Evolutionary conservation across 2,113 vertebrate genomes (phyloP).

Genomic region (Mustela lutreola): DNA sequence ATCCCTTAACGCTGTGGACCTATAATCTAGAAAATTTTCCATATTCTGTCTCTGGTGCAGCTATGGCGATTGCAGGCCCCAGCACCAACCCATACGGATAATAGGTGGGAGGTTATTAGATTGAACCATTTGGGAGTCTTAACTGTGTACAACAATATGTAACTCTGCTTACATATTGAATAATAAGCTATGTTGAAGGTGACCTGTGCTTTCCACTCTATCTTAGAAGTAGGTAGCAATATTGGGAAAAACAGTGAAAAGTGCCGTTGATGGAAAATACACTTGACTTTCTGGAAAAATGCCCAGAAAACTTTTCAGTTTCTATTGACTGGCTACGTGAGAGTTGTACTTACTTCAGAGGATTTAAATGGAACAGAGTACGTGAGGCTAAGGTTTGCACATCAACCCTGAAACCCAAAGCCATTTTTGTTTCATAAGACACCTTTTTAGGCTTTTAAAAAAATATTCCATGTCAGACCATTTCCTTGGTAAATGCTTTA

Average conservation of each 20-base stretch:
- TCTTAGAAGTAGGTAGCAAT: background rate
- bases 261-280: constrained; percentile 26
- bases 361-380: constrained; percentile 39
- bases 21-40: background rate
- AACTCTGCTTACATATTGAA: background rate
- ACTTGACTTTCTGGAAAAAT: constrained; percentile 53
- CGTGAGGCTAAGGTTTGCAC: background rate
- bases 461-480: constrained; percentile 17
- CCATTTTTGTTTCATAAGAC: constrained; percentile 38
- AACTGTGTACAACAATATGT: background rate
- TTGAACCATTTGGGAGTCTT: background rate
- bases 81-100: background rate
- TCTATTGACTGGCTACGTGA: background rate
- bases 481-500: constrained; percentile 39
- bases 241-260: background rate
- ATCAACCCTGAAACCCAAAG: constrained; percentile 18
- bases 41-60: background rate
- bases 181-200: background rate
- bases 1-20: background rate
- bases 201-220: background rate
- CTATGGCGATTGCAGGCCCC: background rate
- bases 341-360: background rate
- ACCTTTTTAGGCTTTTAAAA: constrained; percentile 27
- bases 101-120: accelerated
- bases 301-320: background rate